phyloP scores from a whole-genome alignment of 92 coral and sea anemone genomes.

The Paramuricea clavata region DNA sequence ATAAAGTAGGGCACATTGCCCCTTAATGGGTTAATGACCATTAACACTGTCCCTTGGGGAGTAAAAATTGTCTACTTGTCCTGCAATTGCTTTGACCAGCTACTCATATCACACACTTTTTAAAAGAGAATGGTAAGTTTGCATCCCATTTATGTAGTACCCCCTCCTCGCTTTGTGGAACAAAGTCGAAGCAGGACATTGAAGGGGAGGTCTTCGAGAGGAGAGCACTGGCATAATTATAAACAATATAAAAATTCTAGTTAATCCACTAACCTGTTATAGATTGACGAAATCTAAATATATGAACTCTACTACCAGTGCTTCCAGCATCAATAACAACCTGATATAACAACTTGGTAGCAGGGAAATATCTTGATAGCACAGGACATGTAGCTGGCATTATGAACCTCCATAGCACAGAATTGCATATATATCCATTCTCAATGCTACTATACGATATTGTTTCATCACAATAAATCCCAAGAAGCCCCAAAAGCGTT shows the following conservation, averaged over 20 bases:
- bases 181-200: too few species aligned
- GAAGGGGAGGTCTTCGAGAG: too few species aligned
- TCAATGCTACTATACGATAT: background rate
- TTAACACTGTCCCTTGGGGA: too few species aligned
- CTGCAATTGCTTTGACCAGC: too few species aligned
- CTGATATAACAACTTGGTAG: slow-evolving; percentile 62
- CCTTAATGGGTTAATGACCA: too few species aligned
- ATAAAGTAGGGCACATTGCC: too few species aligned
- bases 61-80: too few species aligned
- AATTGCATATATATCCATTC: background rate
- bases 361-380: background rate
- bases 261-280: slow-evolving; percentile 52
- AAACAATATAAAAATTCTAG: background rate
- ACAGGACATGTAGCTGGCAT: slow-evolving; percentile 17
- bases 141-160: too few species aligned
- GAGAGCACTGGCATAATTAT: too few species aligned
- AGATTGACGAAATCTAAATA: slow-evolving; percentile 69
- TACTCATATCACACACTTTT: too few species aligned
- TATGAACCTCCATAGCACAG: background rate
- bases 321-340: slow-evolving; percentile 99
- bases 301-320: slow-evolving; percentile 93
- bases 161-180: too few species aligned
- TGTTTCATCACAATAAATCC: background rate
- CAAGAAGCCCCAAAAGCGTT: background rate
- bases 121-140: too few species aligned